Percentiles rank a stretch among this genome's conserved stretches.
These are phyloP conservation scores for Leptinotarsa rubiginosa DNA, from an alignment of 2,888 invertebrate species.

Conservation along the genomic window DNA sequence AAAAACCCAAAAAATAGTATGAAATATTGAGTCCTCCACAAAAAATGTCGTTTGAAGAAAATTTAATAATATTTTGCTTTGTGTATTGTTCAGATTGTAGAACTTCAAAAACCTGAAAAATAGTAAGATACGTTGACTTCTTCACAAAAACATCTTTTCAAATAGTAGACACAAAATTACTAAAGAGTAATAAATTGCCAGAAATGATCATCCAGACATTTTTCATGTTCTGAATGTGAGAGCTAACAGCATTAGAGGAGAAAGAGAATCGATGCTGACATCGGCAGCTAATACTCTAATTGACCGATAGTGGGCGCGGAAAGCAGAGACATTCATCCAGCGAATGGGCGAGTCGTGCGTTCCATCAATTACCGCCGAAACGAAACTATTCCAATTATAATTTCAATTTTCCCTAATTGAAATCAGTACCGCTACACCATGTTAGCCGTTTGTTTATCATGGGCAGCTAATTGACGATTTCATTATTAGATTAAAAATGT, in stretches of 20 bases:
- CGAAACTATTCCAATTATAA: constrained; percentile 19
- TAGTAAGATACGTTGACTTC: too few relatives aligned
- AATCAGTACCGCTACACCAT: constrained; percentile 48
- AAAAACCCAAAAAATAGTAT: too few relatives aligned
- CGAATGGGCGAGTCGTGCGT: constrained; percentile 4
- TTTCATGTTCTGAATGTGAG: too few relatives aligned
- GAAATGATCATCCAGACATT: too few relatives aligned
- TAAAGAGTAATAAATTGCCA: too few relatives aligned
- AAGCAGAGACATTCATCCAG: constrained; percentile 7
- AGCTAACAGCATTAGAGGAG: too few relatives aligned
- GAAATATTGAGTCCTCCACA: not conserved
- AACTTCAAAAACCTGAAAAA: not conserved
- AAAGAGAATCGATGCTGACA: not conserved
- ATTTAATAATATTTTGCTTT: not conserved
- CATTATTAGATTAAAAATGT: constrained; percentile 62
- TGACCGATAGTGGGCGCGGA: not conserved
- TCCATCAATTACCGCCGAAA: constrained; percentile 17
- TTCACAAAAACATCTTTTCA: too few relatives aligned
- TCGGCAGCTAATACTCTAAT: constrained; percentile 9
- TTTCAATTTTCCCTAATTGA: constrained; percentile 56
- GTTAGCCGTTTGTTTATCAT: constrained; percentile 53
- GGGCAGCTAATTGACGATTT: constrained; percentile 59
- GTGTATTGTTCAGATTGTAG: not conserved
- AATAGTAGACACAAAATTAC: too few relatives aligned
- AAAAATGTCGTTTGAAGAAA: not conserved